Conservation (phyloP, 2,113 vertebrate species). For the Gorsachius goisagi region DNA sequence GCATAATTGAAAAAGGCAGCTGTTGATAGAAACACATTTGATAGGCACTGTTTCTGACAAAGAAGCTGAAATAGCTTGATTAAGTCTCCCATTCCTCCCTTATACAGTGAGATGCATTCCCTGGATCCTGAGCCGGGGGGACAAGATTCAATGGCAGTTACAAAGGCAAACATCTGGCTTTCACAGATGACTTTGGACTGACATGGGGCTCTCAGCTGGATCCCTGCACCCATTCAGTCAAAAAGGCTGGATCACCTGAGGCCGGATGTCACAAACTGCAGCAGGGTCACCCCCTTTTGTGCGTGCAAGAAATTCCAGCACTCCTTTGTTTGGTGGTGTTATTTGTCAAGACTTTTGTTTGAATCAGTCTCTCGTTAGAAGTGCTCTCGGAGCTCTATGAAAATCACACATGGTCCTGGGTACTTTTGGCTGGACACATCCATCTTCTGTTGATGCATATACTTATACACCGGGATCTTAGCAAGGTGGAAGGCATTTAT, state of each 20-base stretch:
- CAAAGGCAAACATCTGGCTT: neutral
- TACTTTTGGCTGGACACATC: neutral
- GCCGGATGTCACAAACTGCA: neutral
- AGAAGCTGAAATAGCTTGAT: constrained; percentile 1
- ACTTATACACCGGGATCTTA: neutral
- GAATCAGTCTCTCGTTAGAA: neutral
- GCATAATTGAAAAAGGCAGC: constrained; percentile 30
- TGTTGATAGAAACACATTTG: neutral
- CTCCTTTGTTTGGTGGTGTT: neutral
- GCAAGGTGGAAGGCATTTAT: neutral
- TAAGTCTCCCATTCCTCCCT: neutral
- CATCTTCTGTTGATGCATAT: neutral
- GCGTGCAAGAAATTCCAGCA: neutral
- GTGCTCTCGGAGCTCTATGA: neutral
- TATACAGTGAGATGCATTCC: neutral
- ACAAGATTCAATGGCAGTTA: neutral
- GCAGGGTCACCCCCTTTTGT: neutral
- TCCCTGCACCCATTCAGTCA: neutral
- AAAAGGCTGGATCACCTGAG: neutral
- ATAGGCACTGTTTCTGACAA: neutral
- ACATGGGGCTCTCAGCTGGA: neutral
- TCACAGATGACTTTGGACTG: neutral
- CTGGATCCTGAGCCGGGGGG: neutral
- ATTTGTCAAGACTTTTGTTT: neutral
- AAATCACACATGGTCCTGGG: neutral